These are phyloP conservation scores for Falco berigora DNA, from an alignment of 2,797 vertebrate genomes.

Conservation along the genomic window DNA sequence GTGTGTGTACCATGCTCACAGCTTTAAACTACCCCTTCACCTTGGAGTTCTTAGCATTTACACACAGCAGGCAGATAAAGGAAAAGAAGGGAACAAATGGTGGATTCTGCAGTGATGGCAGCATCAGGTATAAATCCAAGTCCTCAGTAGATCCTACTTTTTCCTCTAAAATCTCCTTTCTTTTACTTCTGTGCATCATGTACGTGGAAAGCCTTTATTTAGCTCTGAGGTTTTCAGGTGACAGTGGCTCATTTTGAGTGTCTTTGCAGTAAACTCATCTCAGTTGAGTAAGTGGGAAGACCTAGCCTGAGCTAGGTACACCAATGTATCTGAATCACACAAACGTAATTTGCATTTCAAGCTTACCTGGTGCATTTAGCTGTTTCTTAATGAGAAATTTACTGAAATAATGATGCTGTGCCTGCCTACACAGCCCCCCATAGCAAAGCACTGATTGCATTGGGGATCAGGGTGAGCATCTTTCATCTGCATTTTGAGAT, in stretches of 20 bases:
- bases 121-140: background rate
- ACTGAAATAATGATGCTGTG: background rate
- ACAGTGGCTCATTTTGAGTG: background rate
- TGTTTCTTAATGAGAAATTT: slow-evolving; percentile 21
- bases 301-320: background rate
- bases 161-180: background rate
- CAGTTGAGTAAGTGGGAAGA: slow-evolving; percentile 3
- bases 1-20: background rate
- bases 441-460: background rate
- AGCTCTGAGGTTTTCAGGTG: background rate
- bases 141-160: background rate
- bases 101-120: background rate
- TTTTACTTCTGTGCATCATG: background rate
- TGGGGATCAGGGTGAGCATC: background rate
- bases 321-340: background rate
- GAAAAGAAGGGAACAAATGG: background rate
- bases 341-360: slow-evolving; percentile 11
- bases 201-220: background rate
- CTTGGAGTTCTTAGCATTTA: background rate
- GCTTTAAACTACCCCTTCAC: background rate
- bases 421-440: background rate
- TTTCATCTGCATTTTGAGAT: background rate
- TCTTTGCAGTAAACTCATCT: background rate
- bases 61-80: background rate
- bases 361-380: background rate